A percentile compares a stretch with the other conserved stretches of the same genome.
Evolutionary conservation across 2,113 vertebrate genomes (phyloP).

Genomic region (Cyphomyrus plagiostoma): DNA sequence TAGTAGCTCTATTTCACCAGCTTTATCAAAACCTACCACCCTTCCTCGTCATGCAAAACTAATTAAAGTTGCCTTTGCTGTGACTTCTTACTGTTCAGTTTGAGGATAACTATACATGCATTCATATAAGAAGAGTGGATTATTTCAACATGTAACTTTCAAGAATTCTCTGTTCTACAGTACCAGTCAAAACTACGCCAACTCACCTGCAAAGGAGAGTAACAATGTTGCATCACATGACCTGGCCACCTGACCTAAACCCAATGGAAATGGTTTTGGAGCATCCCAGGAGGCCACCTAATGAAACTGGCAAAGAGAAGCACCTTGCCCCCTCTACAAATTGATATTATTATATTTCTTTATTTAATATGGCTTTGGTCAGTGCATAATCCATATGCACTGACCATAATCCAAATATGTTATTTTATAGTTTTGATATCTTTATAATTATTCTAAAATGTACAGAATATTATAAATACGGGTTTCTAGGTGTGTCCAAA

Average conservation of each 20-base stretch:
- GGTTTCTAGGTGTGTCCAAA: background rate
- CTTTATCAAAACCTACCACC: background rate
- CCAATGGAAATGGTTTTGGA: background rate
- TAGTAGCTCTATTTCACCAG: background rate
- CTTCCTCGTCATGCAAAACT: background rate
- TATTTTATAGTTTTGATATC: background rate
- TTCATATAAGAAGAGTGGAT: background rate
- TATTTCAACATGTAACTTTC: background rate
- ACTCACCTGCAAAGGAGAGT: background rate
- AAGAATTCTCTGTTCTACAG: background rate
- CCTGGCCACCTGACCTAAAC: background rate
- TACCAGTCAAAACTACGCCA: background rate
- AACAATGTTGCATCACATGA: background rate
- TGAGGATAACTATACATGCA: background rate
- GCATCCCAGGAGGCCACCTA: background rate
- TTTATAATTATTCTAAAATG: background rate
- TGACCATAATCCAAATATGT: background rate
- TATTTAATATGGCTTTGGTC: background rate
- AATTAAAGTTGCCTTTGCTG: background rate
- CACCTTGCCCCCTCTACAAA: background rate
- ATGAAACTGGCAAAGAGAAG: background rate
- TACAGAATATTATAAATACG: background rate
- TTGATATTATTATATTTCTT: background rate
- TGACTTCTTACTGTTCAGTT: background rate
- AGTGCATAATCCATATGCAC: background rate